phyloP scores from a whole-genome alignment of 2,888 invertebrate genomes.

The Hofmannophila pseudospretella region DNA sequence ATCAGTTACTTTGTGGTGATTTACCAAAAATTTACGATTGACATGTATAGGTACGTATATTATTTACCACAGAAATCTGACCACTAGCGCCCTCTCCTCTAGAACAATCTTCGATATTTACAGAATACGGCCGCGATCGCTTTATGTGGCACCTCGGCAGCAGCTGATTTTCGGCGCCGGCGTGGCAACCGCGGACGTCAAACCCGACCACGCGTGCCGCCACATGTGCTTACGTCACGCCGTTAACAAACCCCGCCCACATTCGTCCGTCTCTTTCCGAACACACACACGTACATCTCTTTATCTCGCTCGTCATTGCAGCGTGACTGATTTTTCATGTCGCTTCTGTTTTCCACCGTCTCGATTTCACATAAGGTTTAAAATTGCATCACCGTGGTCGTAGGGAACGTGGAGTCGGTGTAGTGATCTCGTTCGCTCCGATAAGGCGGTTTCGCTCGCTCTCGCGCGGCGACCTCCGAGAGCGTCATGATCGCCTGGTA shows the following conservation, averaged over 20 bases:
- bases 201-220: constrained; percentile 54
- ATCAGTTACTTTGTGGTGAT: no score
- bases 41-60: no score
- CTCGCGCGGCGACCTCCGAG: constrained; percentile 32
- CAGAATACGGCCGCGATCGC: constrained; percentile 16
- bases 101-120: constrained; percentile 11
- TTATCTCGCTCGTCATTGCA: constrained; percentile 49
- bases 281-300: constrained; percentile 19
- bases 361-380: constrained; percentile 24
- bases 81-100: no score
- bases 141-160: constrained; percentile 40
- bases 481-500: constrained; percentile 64
- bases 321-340: constrained; percentile 42
- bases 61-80: no score
- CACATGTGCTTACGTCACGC: constrained; percentile 64
- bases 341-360: constrained; percentile 28
- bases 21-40: no score
- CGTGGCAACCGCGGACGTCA: constrained; percentile 53
- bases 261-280: constrained; percentile 41
- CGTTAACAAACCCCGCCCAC: constrained; percentile 47
- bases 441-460: constrained; percentile 37
- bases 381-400: constrained; percentile 23
- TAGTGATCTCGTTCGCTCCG: constrained; percentile 34
- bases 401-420: constrained; percentile 24
- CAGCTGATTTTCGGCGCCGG: constrained; percentile 65